Evolutionary conservation across 2,797 vertebrate species (phyloP).

Genomic region (Alauda arvensis): DNA sequence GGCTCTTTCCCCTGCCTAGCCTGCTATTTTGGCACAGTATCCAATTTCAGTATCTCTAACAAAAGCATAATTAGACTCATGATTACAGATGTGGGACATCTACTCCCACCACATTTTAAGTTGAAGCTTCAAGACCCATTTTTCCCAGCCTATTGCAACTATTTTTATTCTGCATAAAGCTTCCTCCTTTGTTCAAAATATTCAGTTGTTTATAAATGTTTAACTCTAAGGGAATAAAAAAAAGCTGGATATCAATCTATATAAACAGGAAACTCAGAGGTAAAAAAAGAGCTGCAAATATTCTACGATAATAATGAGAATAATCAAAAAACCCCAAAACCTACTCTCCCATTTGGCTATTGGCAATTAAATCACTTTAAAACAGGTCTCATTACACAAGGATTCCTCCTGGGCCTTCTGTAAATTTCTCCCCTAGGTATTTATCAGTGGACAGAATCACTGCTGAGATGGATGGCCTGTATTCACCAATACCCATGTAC

Average conservation of each 20-base stretch:
- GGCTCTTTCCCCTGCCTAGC: not conserved
- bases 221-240: not conserved
- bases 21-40: not conserved
- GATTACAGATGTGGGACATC: constrained; percentile 19
- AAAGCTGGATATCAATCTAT: not conserved
- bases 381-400: not conserved
- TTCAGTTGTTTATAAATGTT: constrained; percentile 25
- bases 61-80: not conserved
- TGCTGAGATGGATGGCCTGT: not conserved
- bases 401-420: not conserved
- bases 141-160: not conserved
- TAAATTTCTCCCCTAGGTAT: not conserved
- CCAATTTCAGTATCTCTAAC: constrained; percentile 2
- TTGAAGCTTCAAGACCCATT: not conserved
- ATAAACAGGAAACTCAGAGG: not conserved
- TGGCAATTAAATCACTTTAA: not conserved
- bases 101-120: constrained; percentile 12
- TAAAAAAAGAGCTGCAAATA: not conserved
- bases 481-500: not conserved
- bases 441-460: constrained; percentile 8
- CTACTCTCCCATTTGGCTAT: not conserved
- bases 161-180: not conserved
- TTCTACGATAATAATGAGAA: not conserved
- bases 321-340: not conserved
- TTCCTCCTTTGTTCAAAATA: constrained; percentile 1